phyloP scores from a whole-genome alignment of 2,797 vertebrate genomes.

The Pantherophis vulpinus region DNA sequence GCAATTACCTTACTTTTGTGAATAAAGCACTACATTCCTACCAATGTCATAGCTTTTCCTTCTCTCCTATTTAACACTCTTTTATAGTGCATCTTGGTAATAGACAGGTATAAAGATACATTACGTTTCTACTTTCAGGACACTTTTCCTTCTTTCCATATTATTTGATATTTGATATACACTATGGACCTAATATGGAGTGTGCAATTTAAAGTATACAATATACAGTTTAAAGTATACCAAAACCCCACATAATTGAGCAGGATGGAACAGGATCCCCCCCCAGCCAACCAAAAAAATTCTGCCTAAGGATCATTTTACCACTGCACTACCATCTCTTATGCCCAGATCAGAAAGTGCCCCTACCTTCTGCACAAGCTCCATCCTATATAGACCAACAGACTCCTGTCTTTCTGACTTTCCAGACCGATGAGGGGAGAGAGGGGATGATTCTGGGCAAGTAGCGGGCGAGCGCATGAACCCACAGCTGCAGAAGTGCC shows the following conservation, averaged over 20 bases:
- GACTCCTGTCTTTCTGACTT: neutral
- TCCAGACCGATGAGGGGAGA: neutral
- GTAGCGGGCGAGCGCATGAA: fast-evolving
- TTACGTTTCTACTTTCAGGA: neutral
- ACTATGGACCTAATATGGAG: neutral
- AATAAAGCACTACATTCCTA: neutral
- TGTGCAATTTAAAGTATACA: too few relatives aligned
- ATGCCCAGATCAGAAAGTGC: neutral
- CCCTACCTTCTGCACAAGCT: neutral
- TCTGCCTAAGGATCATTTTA: neutral
- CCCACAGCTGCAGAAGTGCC: neutral
- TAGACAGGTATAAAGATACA: neutral
- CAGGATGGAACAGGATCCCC: neutral
- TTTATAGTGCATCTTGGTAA: neutral
- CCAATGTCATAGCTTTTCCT: neutral
- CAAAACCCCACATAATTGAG: neutral
- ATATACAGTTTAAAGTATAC: neutral
- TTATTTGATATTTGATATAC: neutral
- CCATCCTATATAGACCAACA: neutral
- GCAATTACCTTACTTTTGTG: neutral
- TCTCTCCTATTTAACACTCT: neutral
- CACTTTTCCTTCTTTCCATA: neutral
- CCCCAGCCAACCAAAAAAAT: neutral
- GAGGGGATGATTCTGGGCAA: neutral
- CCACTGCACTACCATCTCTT: neutral